Conservation (phyloP, 2,797 vertebrate species). For the Menidia menidia region DNA sequence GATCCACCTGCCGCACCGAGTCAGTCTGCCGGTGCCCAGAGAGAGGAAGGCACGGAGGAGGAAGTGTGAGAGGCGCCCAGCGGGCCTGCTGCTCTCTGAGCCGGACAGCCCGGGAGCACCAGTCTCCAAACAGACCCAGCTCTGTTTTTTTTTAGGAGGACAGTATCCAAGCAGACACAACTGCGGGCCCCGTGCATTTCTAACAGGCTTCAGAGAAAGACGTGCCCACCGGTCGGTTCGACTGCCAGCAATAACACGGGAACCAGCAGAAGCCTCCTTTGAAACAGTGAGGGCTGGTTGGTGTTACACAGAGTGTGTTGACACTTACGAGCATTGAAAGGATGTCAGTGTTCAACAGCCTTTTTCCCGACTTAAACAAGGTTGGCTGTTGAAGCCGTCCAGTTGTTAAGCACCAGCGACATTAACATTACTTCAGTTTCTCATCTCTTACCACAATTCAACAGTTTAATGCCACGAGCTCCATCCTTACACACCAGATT, state of each 20-base stretch:
- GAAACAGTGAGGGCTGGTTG: conserved; percentile 50
- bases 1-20: conserved; percentile 65
- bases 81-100: conserved; percentile 68
- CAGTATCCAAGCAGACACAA: conserved; percentile 55
- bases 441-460: background rate
- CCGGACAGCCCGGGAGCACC: conserved; percentile 61
- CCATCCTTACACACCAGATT: background rate
- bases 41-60: conserved; percentile 50
- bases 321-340: conserved; percentile 51
- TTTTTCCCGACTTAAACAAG: conserved; percentile 28
- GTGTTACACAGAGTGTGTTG: conserved; percentile 51
- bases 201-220: conserved; percentile 58
- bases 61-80: conserved; percentile 61
- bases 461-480: background rate
- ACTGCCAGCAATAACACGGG: conserved; percentile 68
- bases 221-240: conserved; percentile 61
- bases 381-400: conserved; percentile 21
- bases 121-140: conserved; percentile 61
- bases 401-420: background rate
- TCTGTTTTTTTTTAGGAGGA: conserved; percentile 60
- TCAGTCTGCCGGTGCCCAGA: conserved; percentile 44
- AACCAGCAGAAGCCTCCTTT: conserved; percentile 51
- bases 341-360: conserved; percentile 54
- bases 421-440: background rate
- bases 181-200: conserved; percentile 47